Base-by-base conservation (phyloP, 2,888 invertebrate genomes). In the Argynnis bischoffii region DNA sequence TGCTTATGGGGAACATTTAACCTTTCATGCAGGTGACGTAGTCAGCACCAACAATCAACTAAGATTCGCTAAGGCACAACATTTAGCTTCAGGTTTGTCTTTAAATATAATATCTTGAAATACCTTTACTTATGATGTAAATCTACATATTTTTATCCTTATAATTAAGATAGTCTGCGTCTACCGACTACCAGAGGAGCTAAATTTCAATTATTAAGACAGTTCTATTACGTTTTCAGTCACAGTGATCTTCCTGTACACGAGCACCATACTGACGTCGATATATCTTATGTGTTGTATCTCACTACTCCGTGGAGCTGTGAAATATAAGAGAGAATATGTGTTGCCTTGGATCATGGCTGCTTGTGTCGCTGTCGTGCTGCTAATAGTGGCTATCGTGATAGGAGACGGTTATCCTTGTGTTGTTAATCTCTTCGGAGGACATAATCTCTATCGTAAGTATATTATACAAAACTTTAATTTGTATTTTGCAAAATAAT, bases 281-380 rank as follows among this genome's bases (percentile, higher is more conserved):
- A 83, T 93, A 69, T 93, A 93, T 76, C 81, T 93, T 75, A 85
- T 92, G 85, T 89, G 90, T 80, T 92, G 91, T 73, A 87, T 93
- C 71, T 89, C 89, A 6, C 79, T 93, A 59, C 84, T 93, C 26
- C 88, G 92, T 79, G 93, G 93, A 50, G 93, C 93, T 2, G 86
- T 93, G 15, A 88, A 88, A 75, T 89, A 88, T 79, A 89, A 88
- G 73, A 85, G 89, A 57, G 91, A 90, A 74, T 93, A 90, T 76
- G 84, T 93, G 54, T 63, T 92, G 61, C 92, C 92, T 3, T 93
- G 93, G 93, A 88, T 90, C 55, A 79, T 89, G 79, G 88, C 89
- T 0, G 90, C 93, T 1, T 87, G 87, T 63, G 79, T 92, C 6
- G 88, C 84, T 0, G 85, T 87, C 13, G 79, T 90, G 50, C 75